Percentiles rank a stretch among this genome's conserved stretches.
Evolutionary conservation across 2,888 invertebrate species (phyloP).

Genomic region (Oligia fasciuncula): DNA sequence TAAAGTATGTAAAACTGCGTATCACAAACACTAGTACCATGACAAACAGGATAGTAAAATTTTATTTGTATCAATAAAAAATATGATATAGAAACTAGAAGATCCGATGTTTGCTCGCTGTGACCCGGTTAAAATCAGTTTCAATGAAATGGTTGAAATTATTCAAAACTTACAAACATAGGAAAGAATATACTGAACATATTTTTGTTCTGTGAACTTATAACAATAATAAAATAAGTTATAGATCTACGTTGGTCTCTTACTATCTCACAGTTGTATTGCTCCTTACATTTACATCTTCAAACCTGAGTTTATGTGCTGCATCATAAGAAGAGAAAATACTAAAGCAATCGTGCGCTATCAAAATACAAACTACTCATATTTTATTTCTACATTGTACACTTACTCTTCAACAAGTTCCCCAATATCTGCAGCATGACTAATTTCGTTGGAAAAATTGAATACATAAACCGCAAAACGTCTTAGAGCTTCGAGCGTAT

Average conservation of each 20-base stretch:
- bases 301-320: constrained; percentile 6
- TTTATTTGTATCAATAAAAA: constrained; percentile 78
- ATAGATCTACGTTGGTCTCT: neutral
- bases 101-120: constrained; percentile 47
- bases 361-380: constrained; percentile 23
- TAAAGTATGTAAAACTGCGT: constrained; percentile 57
- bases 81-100: constrained; percentile 66
- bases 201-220: neutral
- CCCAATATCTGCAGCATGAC: constrained; percentile 50
- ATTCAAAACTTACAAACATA: constrained; percentile 14
- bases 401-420: constrained; percentile 27
- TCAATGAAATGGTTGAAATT: constrained; percentile 8
- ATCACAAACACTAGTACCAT: constrained; percentile 62
- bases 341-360: constrained; percentile 6
- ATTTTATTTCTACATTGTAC: constrained; percentile 17
- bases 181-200: neutral
- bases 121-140: constrained; percentile 45
- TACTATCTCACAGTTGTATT: constrained; percentile 9
- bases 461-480: constrained; percentile 45
- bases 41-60: constrained; percentile 78
- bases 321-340: constrained; percentile 25
- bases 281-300: constrained; percentile 7
- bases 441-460: constrained; percentile 58
- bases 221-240: constrained; percentile 7
- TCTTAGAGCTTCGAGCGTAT: constrained; percentile 43